Percentiles rank a stretch among this genome's conserved stretches.
phyloP scores from a whole-genome alignment of 23 tunicate species.

The Clavelina lepadiformis region DNA sequence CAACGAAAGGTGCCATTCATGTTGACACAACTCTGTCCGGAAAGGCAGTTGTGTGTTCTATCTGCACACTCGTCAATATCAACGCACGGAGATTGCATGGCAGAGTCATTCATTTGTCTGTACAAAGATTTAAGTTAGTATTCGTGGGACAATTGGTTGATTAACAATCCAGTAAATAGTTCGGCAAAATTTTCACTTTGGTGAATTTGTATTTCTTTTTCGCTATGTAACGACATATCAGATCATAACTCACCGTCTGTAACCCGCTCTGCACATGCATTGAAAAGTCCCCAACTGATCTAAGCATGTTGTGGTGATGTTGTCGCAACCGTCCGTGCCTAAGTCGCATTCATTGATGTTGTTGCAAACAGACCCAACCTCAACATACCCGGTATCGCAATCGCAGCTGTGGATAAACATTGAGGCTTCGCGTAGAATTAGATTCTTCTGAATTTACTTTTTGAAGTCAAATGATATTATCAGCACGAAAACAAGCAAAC shows the following conservation, averaged over 20 bases:
- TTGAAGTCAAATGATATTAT: too few relatives aligned
- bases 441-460: too few relatives aligned
- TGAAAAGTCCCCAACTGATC: slow-evolving; percentile 22
- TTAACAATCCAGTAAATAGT: too few relatives aligned
- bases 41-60: slow-evolving; percentile 7
- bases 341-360: slow-evolving; percentile 42
- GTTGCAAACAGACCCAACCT: slow-evolving; percentile 9
- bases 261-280: slow-evolving; percentile 35
- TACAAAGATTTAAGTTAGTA: too few relatives aligned
- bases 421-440: too few relatives aligned
- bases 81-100: slow-evolving; percentile 10
- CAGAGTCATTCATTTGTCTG: too few relatives aligned
- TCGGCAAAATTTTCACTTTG: too few relatives aligned
- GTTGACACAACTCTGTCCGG: slow-evolving; percentile 29
- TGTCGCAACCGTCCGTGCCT: slow-evolving; percentile 19
- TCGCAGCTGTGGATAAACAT: too few relatives aligned
- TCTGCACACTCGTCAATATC: slow-evolving; percentile 37
- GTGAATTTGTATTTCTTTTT: too few relatives aligned
- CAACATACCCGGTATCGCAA: slow-evolving; percentile 24
- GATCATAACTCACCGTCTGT: slow-evolving; percentile 14
- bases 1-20: slow-evolving; percentile 19
- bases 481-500: too few relatives aligned
- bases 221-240: too few relatives aligned
- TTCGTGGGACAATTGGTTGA: too few relatives aligned
- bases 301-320: slow-evolving; percentile 8